A percentile compares a stretch with the other conserved stretches of the same genome.
Conservation (phyloP, 2,113 vertebrate genomes). For the Scomber colias region DNA sequence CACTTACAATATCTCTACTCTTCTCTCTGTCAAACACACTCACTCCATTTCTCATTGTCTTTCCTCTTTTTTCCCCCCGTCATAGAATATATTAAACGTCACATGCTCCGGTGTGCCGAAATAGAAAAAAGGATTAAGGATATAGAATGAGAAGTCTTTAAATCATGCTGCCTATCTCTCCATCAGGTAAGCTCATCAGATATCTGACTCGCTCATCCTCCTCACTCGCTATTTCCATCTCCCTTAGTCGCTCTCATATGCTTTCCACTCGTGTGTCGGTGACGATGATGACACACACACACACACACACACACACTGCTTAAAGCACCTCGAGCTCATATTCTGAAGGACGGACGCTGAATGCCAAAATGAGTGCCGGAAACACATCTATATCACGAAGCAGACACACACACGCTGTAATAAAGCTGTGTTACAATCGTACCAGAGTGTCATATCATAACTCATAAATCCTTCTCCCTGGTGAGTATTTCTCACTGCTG, state of each 20-base stretch:
- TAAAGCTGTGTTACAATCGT: too few relatives aligned
- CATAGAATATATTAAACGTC: constrained; percentile 24
- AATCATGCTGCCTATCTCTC: constrained; percentile 1
- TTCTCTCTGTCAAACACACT: constrained; percentile 11
- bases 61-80: constrained; percentile 11
- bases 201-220: background rate
- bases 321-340: background rate
- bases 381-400: background rate
- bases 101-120: constrained; percentile 15
- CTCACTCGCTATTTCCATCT: background rate
- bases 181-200: constrained; percentile 29
- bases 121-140: constrained; percentile 13
- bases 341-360: constrained; percentile 11
- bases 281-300: constrained; percentile 47
- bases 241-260: constrained; percentile 5
- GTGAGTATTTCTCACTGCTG: background rate
- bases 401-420: too few relatives aligned
- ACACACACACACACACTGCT: background rate
- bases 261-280: constrained; percentile 2
- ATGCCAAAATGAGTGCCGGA: background rate
- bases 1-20: background rate
- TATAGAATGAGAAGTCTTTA: constrained; percentile 16
- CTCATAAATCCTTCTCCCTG: too few relatives aligned
- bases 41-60: constrained; percentile 6
- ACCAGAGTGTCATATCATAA: too few relatives aligned